phyloP scores from a whole-genome alignment of 2,888 invertebrate genomes.

The Magallana nippona region DNA sequence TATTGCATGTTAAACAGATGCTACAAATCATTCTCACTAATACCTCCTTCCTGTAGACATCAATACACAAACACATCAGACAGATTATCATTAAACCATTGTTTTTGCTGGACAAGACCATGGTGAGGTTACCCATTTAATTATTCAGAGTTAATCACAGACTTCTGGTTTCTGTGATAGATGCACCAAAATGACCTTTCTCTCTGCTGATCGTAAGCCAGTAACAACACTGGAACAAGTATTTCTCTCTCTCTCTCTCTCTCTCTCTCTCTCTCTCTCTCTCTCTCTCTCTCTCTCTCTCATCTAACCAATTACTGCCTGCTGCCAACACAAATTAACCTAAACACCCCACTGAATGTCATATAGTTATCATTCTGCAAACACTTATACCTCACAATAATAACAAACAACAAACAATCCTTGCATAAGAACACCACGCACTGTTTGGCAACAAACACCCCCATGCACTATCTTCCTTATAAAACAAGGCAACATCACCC shows the following conservation, averaged over 20 bases:
- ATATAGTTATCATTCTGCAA: neutral
- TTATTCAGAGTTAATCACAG: neutral
- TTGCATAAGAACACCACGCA: neutral
- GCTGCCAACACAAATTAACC: neutral
- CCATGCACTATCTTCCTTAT: neutral
- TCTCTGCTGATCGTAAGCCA: no score
- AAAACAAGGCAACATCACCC: no score
- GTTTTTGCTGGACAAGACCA: neutral
- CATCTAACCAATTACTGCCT: neutral
- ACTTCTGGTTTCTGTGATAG: no score
- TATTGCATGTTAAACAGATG: slow-evolving; percentile 8
- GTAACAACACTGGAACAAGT: no score
- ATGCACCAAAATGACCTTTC: no score
- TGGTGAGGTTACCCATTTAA: neutral
- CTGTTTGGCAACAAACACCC: neutral
- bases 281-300: slow-evolving; percentile 5
- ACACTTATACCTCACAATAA: neutral
- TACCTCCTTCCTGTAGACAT: neutral
- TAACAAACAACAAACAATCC: slow-evolving; percentile 5
- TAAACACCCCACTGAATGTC: neutral
- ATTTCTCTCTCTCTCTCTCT: neutral
- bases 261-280: neutral
- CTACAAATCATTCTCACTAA: neutral
- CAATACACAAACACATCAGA: neutral
- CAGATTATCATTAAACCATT: neutral